Conservation (phyloP, 1,140 invertebrate species). For the Hypsibius dujardini region DNA sequence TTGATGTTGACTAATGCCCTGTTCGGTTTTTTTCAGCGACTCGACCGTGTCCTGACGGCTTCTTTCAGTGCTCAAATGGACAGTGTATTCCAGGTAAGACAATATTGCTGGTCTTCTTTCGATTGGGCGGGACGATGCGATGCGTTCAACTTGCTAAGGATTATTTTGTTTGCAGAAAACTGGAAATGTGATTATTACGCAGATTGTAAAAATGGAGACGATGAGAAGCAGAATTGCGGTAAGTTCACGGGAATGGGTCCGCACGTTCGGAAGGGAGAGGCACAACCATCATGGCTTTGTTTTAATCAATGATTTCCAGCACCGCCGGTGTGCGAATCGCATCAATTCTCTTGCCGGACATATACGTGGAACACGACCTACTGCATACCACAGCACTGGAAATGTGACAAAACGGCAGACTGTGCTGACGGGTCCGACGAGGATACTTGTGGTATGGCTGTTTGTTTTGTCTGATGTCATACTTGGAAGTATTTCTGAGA, state of each 20-base stretch:
- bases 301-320: constrained; percentile 44
- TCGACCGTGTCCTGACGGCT: neutral
- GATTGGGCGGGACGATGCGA: too few relatives aligned
- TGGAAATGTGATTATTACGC: constrained; percentile 15
- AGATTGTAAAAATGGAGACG: neutral
- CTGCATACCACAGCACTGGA: constrained; percentile 67
- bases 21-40: too few relatives aligned
- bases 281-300: constrained; percentile 19
- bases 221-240: constrained; percentile 1
- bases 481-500: constrained; percentile 12
- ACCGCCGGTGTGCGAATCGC: constrained; percentile 66
- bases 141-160: too few relatives aligned
- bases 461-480: constrained; percentile 27
- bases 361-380: constrained; percentile 84
- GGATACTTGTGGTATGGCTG: constrained; percentile 71
- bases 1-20: too few relatives aligned
- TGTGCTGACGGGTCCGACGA: constrained; percentile 85
- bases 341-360: constrained; percentile 66
- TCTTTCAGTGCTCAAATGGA: constrained; percentile 12
- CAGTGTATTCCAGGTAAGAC: constrained; percentile 15
- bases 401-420: constrained; percentile 78
- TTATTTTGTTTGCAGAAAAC: too few relatives aligned
- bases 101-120: too few relatives aligned
- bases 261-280: too few relatives aligned
- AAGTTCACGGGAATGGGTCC: too few relatives aligned